phyloP scores from a whole-genome alignment of 2,888 invertebrate species.

The Pollenia labialis region DNA sequence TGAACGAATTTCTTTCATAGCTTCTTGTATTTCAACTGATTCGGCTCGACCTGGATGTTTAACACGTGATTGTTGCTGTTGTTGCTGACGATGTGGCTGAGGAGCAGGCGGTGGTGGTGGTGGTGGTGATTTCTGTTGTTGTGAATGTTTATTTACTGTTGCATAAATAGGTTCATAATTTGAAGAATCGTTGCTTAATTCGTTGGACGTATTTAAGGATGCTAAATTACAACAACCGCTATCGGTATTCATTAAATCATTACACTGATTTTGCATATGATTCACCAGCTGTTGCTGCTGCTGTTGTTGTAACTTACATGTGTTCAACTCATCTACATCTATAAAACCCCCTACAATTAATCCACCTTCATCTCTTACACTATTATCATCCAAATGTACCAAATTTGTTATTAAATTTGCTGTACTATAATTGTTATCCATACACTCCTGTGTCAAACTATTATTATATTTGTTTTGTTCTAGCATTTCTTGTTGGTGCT shows the following conservation, averaged over 20 bases:
- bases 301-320: conserved; percentile 54
- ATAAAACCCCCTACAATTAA: conserved; percentile 65
- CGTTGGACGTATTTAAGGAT: conserved; percentile 74
- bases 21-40: conserved; percentile 86
- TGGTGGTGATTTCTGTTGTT: conserved; percentile 84
- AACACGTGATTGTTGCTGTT: conserved; percentile 85
- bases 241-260: conserved; percentile 75
- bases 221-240: conserved; percentile 76
- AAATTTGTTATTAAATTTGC: conserved; percentile 69
- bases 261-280: conserved; percentile 72
- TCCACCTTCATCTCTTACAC: conserved; percentile 20
- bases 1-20: conserved; percentile 93
- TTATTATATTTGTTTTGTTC: conserved; percentile 76
- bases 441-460: conserved; percentile 72
- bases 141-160: conserved; percentile 75
- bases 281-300: conserved; percentile 63
- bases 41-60: conserved; percentile 80
- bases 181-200: conserved; percentile 74
- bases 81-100: conserved; percentile 73
- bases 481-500: conserved; percentile 71
- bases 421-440: conserved; percentile 73
- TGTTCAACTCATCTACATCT: conserved; percentile 57
- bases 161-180: conserved; percentile 81
- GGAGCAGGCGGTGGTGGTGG: conserved; percentile 89
- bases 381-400: conserved; percentile 60